phyloP scores from a whole-genome alignment of 2,797 vertebrate species.

The Pipistrellus kuhlii region DNA sequence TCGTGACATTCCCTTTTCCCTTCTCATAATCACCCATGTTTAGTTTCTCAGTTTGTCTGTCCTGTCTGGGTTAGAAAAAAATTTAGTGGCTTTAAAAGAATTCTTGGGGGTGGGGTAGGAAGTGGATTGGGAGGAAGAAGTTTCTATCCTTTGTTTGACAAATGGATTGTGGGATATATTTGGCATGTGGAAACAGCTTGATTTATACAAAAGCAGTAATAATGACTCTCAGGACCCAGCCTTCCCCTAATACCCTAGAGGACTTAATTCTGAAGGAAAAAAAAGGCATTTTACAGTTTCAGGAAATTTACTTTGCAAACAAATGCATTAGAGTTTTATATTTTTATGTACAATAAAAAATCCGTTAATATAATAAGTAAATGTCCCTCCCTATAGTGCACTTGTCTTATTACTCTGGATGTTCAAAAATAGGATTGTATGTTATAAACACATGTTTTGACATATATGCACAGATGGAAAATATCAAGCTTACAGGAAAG shows the following conservation, averaged over 20 bases:
- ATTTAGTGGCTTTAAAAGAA: not conserved
- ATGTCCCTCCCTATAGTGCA: not conserved
- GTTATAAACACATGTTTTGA: conserved; percentile 32
- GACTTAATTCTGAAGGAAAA: not conserved
- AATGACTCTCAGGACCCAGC: not conserved
- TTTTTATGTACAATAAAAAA: conserved; percentile 51
- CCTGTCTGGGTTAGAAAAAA: not conserved
- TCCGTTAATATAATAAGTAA: conserved; percentile 24
- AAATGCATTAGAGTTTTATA: not conserved
- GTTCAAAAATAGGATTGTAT: not conserved
- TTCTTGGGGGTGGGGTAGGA: not conserved
- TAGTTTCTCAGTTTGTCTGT: not conserved
- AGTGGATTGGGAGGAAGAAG: not conserved
- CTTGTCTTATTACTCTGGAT: conserved; percentile 18
- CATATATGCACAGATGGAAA: conserved; percentile 28
- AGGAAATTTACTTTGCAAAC: conserved; percentile 15
- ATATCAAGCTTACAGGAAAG: not conserved
- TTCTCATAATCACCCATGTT: not conserved
- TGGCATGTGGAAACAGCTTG: not conserved
- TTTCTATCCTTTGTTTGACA: not conserved
- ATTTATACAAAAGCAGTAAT: not conserved
- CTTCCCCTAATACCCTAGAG: not conserved
- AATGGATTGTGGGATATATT: not conserved
- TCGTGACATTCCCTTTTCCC: accelerated
- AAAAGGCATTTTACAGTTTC: not conserved